Base-by-base conservation (phyloP, 2,888 invertebrate species). In the Tinea semifulvella region DNA sequence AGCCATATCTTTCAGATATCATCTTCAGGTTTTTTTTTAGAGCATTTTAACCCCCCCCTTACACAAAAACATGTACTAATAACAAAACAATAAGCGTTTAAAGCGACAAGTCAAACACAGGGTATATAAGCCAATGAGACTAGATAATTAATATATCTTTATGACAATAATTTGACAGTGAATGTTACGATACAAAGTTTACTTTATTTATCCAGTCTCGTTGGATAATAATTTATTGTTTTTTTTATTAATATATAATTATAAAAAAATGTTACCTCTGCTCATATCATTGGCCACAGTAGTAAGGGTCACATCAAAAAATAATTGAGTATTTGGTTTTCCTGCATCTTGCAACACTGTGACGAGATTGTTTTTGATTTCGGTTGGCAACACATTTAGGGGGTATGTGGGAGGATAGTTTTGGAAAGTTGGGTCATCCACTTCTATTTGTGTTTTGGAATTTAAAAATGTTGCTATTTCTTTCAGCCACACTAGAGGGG, bases 251-350 rank as follows among this genome's bases (percentile, higher is more conserved):
- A 28, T 31, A n/a, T 2, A 2, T 26, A 26, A 11, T 11, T 16
- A 26, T 10, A 17, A 44, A 20, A 22, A 14, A 35, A 16, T 16
- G 59, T 57, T 60, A 73, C 88, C 88, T 76, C 87, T 89, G 42
- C 85, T 85, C 83, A 91, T 85, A 55, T 90, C 90, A 55, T 85
- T 87, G 3, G 88, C 88, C 77, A 92, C 83, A 11, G 87, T 82
- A 5, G 87, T 86, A 13, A 92, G 69, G 25, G 88, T 85, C 19
- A 85, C 85, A 63, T 90, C 89, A 56, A 86, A 91, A 65, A 90
- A 91, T 51, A 88, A 65, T 56, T 88, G 87, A 4, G 83, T 65
- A 52, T 87, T 88, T 4, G 82, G 74, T 50, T 83, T 82, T 0
- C 88, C 89, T 6, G 87, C 84, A 44, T 85, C 84, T 31, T 82